A percentile compares a stretch with the other conserved stretches of the same genome.
Conservation (phyloP, 2,888 invertebrate genomes). For the Tricholauxania praeusta region DNA sequence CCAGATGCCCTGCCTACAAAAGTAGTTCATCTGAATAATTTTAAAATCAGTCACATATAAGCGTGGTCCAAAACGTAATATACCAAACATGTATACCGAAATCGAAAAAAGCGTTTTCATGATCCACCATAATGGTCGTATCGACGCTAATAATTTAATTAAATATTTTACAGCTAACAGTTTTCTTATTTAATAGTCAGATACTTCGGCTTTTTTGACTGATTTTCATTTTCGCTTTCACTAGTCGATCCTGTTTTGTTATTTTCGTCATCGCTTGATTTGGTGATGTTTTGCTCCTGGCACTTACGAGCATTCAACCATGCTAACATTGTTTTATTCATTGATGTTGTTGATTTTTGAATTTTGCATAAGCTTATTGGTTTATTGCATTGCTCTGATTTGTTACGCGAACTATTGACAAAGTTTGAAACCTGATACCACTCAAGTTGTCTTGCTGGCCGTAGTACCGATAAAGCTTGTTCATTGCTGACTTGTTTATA, state of each 20-base stretch:
- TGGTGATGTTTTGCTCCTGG: slow-evolving; percentile 32
- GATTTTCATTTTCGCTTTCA: slow-evolving; percentile 41
- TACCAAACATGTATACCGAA: too few relatives aligned
- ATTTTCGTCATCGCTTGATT: slow-evolving; percentile 32
- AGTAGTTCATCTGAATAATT: too few relatives aligned
- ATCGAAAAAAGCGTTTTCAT: too few relatives aligned
- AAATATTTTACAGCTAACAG: not conserved
- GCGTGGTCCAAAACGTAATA: too few relatives aligned
- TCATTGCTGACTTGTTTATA: slow-evolving; percentile 70
- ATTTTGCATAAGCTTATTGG: slow-evolving; percentile 58
- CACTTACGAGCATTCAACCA: slow-evolving; percentile 56
- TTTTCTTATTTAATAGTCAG: slow-evolving; percentile 34
- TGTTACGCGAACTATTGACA: slow-evolving; percentile 81
- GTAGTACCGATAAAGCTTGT: slow-evolving; percentile 69
- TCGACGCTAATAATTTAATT: too few relatives aligned
- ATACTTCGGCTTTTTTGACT: slow-evolving; percentile 49
- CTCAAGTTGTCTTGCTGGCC: slow-evolving; percentile 70
- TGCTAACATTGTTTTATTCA: slow-evolving; percentile 57
- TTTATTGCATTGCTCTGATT: slow-evolving; percentile 73
- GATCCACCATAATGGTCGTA: too few relatives aligned
- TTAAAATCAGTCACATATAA: too few relatives aligned
- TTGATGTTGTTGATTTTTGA: slow-evolving; percentile 43
- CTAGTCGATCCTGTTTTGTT: slow-evolving; percentile 32
- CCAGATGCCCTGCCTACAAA: too few relatives aligned
- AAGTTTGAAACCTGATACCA: slow-evolving; percentile 79